A percentile compares a stretch with the other conserved stretches of the same genome.
Conservation (phyloP, 1,140 invertebrate species). For the Leptopilina boulardi region DNA sequence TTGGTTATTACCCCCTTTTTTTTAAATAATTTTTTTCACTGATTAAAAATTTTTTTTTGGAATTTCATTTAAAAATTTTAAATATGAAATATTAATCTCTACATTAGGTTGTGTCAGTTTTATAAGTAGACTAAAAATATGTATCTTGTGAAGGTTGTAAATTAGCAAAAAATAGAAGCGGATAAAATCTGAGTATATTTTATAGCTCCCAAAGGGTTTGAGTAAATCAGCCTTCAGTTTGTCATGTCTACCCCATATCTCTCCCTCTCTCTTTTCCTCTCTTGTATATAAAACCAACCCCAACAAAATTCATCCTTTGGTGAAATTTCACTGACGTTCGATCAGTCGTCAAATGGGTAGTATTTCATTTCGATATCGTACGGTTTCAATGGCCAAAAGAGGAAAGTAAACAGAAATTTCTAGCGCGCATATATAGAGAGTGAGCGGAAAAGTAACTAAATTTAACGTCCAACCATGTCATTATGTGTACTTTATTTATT, state of each 20-base stretch:
- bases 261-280: no score
- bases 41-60: no score
- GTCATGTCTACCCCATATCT: constrained; percentile 45
- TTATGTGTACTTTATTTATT: background rate
- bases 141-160: constrained; percentile 4
- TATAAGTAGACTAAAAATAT: no score
- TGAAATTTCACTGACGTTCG: constrained; percentile 37
- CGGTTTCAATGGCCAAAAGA: constrained; percentile 2
- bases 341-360: constrained; percentile 29
- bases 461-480: background rate
- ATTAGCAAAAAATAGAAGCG: constrained; percentile 19
- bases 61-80: no score
- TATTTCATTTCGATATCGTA: constrained; percentile 30
- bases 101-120: background rate
- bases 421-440: no score
- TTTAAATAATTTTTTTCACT: no score
- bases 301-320: constrained; percentile 43
- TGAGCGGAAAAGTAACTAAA: no score
- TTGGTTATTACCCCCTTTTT: background rate
- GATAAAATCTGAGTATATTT: constrained; percentile 54
- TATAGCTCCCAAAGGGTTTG: constrained; percentile 51
- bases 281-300: constrained; percentile 20
- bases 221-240: constrained; percentile 45
- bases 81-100: no score
- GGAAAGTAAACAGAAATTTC: constrained; percentile 2